Evolutionary conservation across 1,140 invertebrate species (phyloP).

Genomic region (Centruroides vittatus): DNA sequence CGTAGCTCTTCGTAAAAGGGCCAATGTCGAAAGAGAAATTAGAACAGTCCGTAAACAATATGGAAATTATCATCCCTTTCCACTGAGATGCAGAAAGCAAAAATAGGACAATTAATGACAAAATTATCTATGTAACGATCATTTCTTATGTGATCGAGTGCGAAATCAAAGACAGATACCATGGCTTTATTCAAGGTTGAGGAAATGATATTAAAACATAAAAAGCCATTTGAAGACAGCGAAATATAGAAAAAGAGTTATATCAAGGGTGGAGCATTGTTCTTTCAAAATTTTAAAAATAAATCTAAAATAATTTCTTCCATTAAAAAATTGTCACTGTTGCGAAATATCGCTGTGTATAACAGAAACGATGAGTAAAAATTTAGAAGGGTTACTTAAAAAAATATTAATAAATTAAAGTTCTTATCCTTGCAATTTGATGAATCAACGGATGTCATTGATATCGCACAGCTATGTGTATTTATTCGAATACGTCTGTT

Average conservation of each 20-base stretch:
- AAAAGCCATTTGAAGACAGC: background rate
- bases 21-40: no score
- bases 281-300: background rate
- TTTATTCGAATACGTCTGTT: slow-evolving; percentile 1
- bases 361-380: background rate
- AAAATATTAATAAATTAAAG: background rate
- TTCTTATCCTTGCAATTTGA: background rate
- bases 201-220: no score
- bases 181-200: no score
- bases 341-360: background rate
- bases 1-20: no score
- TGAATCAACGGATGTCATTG: background rate
- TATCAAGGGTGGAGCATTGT: background rate
- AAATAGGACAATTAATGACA: no score
- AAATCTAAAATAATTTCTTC: background rate
- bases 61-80: no score
- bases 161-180: no score
- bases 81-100: no score
- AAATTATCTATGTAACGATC: no score
- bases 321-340: background rate
- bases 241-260: background rate
- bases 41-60: no score
- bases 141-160: no score
- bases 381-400: background rate
- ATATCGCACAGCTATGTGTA: background rate